Percentiles rank a stretch among this genome's conserved stretches.
Evolutionary conservation across 2,113 vertebrate species (phyloP).

Genomic region (Equus przewalskii): DNA sequence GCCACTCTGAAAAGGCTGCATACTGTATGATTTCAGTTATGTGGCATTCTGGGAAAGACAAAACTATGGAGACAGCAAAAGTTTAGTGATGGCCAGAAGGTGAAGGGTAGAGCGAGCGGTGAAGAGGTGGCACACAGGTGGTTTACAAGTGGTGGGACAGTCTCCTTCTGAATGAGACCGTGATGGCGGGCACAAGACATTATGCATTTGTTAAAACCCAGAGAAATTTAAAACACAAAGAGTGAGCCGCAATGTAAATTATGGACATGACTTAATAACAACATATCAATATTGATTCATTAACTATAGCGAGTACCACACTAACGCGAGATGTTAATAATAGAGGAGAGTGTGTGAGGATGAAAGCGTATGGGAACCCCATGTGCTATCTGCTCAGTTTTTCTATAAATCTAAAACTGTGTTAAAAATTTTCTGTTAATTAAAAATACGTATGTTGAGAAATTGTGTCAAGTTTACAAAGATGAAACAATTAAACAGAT

Average conservation of each 20-base stretch:
- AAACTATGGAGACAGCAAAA: accelerated
- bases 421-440: neutral
- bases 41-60: neutral
- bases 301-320: neutral
- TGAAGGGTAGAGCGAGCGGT: accelerated
- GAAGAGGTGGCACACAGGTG: accelerated
- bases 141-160: accelerated
- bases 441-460: neutral
- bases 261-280: neutral
- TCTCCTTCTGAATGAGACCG: accelerated
- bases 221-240: neutral
- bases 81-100: accelerated
- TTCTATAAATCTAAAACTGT: neutral
- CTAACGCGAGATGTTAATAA: too few species aligned
- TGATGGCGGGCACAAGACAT: accelerated
- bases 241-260: neutral
- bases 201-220: neutral
- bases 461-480: neutral
- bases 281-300: neutral
- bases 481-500: neutral
- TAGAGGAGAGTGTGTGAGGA: too few species aligned
- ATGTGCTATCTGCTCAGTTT: too few species aligned
- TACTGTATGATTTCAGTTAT: accelerated
- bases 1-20: neutral
- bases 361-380: neutral